These are phyloP conservation scores for Centroberyx gerrardi DNA, from an alignment of 2,797 vertebrate genomes.

Conservation along the genomic window DNA sequence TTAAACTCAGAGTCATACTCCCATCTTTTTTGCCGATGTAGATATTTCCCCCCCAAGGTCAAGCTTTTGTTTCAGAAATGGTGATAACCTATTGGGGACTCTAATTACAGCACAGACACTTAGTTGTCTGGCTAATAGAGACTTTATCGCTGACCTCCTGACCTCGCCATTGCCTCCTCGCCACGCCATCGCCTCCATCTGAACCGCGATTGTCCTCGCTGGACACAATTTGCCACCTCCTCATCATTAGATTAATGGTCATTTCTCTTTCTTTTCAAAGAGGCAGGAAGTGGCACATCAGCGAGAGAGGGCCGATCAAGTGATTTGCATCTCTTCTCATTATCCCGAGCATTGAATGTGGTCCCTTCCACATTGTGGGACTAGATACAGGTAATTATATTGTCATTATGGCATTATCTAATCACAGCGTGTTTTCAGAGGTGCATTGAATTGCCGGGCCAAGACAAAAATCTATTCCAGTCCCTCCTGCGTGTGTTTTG, in stretches of 20 bases:
- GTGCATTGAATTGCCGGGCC: background rate
- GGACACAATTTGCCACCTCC: constrained; percentile 49
- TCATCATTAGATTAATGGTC: constrained; percentile 63
- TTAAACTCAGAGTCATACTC: constrained; percentile 3
- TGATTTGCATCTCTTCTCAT: constrained; percentile 66
- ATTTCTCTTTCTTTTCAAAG: constrained; percentile 52
- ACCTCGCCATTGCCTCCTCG: constrained; percentile 36
- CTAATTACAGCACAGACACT: constrained; percentile 56
- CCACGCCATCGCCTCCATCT: constrained; percentile 48
- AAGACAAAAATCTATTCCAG: constrained; percentile 17
- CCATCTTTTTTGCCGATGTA: background rate
- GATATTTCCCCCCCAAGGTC: constrained; percentile 16
- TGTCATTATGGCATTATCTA: constrained; percentile 27
- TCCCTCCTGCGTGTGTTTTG: constrained; percentile 22
- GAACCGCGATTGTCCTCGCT: constrained; percentile 66
- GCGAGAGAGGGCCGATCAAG: constrained; percentile 1
- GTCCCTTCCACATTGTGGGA: constrained; percentile 15
- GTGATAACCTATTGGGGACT: constrained; percentile 63
- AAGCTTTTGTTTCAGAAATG: constrained; percentile 35
- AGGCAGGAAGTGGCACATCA: constrained; percentile 49
- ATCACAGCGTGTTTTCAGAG: constrained; percentile 22
- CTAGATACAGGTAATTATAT: constrained; percentile 41
- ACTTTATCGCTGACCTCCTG: constrained; percentile 64
- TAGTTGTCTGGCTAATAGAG: constrained; percentile 55
- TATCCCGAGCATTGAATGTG: constrained; percentile 44